These are phyloP conservation scores for Erynnis tages DNA, from an alignment of 2,888 invertebrate genomes.

Conservation along the genomic window DNA sequence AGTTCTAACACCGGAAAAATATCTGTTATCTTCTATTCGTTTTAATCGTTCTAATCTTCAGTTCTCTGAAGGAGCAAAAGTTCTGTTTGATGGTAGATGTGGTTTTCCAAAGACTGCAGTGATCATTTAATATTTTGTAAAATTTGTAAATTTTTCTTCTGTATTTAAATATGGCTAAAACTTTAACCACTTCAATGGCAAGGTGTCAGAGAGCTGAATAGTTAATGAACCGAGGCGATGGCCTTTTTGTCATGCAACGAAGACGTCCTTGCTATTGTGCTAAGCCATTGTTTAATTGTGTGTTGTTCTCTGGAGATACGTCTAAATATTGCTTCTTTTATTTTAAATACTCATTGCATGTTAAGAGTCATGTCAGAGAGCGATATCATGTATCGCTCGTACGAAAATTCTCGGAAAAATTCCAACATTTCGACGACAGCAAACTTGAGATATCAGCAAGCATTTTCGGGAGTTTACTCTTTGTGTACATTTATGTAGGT, in stretches of 20 bases:
- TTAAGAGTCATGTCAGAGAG: background rate
- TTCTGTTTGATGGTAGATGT: too few species aligned
- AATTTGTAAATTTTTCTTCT: too few species aligned
- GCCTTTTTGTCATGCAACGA: slow-evolving; percentile 51
- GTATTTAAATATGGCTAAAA: background rate
- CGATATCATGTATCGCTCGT: background rate
- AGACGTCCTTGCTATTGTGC: slow-evolving; percentile 44
- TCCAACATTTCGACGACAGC: background rate
- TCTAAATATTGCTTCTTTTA: slow-evolving; percentile 1
- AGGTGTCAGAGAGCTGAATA: slow-evolving; percentile 29
- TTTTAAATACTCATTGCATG: background rate
- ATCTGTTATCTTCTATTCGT: too few species aligned
- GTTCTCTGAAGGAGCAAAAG: too few species aligned
- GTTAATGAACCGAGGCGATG: slow-evolving; percentile 62
- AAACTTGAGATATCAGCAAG: background rate
- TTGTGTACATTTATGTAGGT: background rate
- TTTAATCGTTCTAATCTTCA: too few species aligned
- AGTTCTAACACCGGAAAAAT: too few species aligned
- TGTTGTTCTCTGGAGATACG: slow-evolving; percentile 22
- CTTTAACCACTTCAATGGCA: background rate
- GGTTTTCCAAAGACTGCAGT: too few species aligned
- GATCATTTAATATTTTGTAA: too few species aligned
- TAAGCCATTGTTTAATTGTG: slow-evolving; percentile 28
- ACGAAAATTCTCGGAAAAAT: background rate
- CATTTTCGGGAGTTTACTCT: background rate